Evolutionary conservation across 2,797 vertebrate species (phyloP), one percentile per base, ranked within the genome.

Genomic region (Propithecus deckenii): DNA sequence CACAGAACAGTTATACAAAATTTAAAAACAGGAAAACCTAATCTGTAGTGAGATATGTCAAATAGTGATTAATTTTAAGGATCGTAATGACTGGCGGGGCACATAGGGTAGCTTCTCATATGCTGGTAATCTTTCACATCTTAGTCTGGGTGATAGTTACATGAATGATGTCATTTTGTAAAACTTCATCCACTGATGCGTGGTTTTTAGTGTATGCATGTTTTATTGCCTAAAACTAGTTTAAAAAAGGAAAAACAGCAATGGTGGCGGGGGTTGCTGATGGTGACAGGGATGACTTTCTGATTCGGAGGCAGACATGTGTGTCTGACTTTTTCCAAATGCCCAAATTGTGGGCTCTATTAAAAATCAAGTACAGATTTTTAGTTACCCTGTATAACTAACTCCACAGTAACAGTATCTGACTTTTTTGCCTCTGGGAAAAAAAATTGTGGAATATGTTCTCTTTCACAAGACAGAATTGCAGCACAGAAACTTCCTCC

Each of bases 351-450:
- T 46, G 32, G 52, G 12, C 55, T 67, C 57, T 48, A 15, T 12
- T 13, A 59, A 22, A 52, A 46, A n/a, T 78, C 81, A 52, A 0
- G 1, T 6, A 12, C 0, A 30, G 55, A 52, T 35, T 46, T n/a
- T 25, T 52, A 46, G 52, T 38, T 41, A 69, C 17, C 12, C 18
- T 0, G 17, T 12, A 35, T 35, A 52, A 74, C 67, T n/a, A 63
- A 30, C 30, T 84, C 17, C 41, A 48, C 4, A 18, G 46, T 65
- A 81, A 63, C 25, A 48, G 14, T 43, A 30, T 48, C 52, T 81
- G 67, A 79, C 38, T 79, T 91, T 80, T 91, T 83, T 91, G 89
- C 67, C 72, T 92, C 72, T 86, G 76, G 72, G 72, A 38, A 28
- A n/a, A 46, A 46, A 76, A 72, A 48, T 4, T 57, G 52, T 46